Evolutionary conservation across 2,113 vertebrate species (phyloP).

Genomic region (Balaenoptera acutorostrata): DNA sequence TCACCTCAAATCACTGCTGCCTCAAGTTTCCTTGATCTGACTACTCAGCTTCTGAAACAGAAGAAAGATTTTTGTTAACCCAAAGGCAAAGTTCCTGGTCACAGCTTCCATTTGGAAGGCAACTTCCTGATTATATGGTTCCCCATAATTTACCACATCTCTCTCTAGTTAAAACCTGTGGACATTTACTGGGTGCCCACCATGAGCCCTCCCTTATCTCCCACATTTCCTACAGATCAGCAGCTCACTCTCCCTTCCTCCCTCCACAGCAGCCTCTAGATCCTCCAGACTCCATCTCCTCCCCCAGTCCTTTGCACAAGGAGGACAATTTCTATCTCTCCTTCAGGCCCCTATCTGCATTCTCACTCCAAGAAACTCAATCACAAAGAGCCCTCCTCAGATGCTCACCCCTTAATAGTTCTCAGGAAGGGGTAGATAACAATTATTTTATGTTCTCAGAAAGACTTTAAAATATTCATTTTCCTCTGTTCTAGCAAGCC

Average conservation of each 20-base stretch:
- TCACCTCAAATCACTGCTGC: not conserved
- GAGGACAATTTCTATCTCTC: not conserved
- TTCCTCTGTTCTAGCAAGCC: not conserved
- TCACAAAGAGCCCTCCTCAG: not conserved
- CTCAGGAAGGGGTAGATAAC: not conserved
- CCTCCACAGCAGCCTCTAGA: not conserved
- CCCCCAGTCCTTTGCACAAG: not conserved
- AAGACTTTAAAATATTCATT: not conserved
- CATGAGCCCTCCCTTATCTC: not conserved
- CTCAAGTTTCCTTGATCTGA: not conserved
- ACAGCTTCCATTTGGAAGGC: not conserved
- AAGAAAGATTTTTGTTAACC: not conserved
- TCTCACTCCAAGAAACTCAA: not conserved
- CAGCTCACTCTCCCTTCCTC: not conserved
- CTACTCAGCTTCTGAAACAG: not conserved
- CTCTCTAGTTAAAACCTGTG: not conserved
- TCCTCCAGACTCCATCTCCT: not conserved
- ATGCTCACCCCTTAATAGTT: not conserved
- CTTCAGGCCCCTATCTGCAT: not conserved
- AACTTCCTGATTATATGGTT: not conserved
- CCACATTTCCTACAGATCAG: not conserved
- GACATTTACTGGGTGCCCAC: not conserved
- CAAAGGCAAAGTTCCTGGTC: not conserved
- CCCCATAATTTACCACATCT: not conserved
- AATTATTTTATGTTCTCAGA: constrained; percentile 14